Evolutionary conservation across 2,797 vertebrate species (phyloP), one percentile per base, ranked within the genome.

Genomic region (Lepus oiostolus): DNA sequence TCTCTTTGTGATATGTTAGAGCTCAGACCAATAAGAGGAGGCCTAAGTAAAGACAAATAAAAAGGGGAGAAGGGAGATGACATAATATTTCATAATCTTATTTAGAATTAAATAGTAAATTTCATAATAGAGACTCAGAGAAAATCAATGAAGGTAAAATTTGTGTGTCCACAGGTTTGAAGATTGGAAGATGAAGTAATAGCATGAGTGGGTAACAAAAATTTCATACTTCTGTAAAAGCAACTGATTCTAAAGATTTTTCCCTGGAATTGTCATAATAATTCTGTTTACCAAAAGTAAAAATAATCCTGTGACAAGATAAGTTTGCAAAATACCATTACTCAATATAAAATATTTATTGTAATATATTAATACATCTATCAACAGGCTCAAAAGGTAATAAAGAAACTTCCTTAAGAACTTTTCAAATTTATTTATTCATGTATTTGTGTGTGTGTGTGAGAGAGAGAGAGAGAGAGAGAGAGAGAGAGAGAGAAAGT

Each of bases 21-120:
- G 7, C 0, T 6, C 24, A 52, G 8, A 32, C 22, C 28, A 4
- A 19, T 11, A n/a, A 9, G n/a, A 75, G 22, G 16, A 1, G 0
- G 8, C 72, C n/a, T 77, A 52, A n/a, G 26, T 42, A 17, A 50
- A 71, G n/a, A n/a, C 3, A 52, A 26, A 26, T 6, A 11, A 67
- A 35, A 17, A 38, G 38, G 42, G 8, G 2, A 42, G 42, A 42
- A 42, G 2, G 21, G 4, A 8, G 3, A 90, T 22, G 24, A 28
- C 32, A 19, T 30, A 32, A 63, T 17, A 1, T 21, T 21, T 54
- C 8, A 30, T 28, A 22, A 35, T 32, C 85, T 67, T 47, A 68
- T 42, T 63, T 35, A 32, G 9, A 6, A 68, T 38, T 38, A 62
- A 88, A 1, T 42, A 16, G 7, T 28, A 0, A 4, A 21, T 50